Evolutionary conservation across 1,140 invertebrate species (phyloP), one percentile per base, ranked within the genome.

Genomic region (Drosophila ficusphila): DNA sequence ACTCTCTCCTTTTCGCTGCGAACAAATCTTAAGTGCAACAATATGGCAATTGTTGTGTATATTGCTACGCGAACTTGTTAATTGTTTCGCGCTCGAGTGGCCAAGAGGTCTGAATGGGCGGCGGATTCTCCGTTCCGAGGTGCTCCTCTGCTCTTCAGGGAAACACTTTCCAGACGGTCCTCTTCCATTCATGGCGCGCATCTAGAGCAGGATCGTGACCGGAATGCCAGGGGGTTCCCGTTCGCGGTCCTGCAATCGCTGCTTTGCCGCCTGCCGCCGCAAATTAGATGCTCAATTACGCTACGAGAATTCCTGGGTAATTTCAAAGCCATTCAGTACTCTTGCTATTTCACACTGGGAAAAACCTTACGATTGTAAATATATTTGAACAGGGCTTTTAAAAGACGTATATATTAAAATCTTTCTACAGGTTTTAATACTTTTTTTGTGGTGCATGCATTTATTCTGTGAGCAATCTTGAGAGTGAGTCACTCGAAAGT

Each of bases 231-330:
- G 65, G 46, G 49, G 56, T 48, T 49, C 38, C n/a, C n/a, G n/a
- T n/a, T n/a, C n/a, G n/a, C n/a, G n/a, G n/a, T n/a, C n/a, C 25
- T 38, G 68, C 72, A 81, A 77, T 81, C 62, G 67, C 49, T 76
- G 62, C 58, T 57, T 54, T 52, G 27, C 74, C 68, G 74, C 60
- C 68, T 68, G 75, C 64, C 57, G 62, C 74, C 69, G 77, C 74
- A 82, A 78, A 88, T 88, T 88, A 88, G 82, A 88, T 69, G 82
- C 83, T 88, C 82, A 89, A 88, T 88, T 88, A 82, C 77, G 36
- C 49, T 62, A 60, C 34, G 52, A 67, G 39, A 81, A 88, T 88
- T 88, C 77, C 78, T 61, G 31, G 14, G 46, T 88, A 89, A 82
- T 89, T 76, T 49, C 39, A 33, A 3, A 49, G 33, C 49, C 36